phyloP scores from a whole-genome alignment of 64 coral and sea anemone species.

The Platygyra sinensis region DNA sequence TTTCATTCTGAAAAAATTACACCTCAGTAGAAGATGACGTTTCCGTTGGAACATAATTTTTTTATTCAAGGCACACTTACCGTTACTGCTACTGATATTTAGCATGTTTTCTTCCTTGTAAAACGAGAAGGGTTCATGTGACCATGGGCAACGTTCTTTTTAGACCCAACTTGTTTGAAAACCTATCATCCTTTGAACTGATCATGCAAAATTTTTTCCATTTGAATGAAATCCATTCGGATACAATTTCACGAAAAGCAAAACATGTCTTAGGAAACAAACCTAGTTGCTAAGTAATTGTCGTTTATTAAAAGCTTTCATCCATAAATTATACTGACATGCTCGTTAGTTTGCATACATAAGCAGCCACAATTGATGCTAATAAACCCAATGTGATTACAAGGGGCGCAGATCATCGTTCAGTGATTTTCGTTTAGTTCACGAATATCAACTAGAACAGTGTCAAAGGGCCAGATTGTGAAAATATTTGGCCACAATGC shows the following conservation, averaged over 20 bases:
- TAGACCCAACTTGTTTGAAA: not conserved
- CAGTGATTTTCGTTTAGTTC: too few relatives aligned
- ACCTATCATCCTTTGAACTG: not conserved
- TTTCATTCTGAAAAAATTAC: not conserved
- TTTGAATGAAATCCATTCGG: not conserved
- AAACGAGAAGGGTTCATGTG: not conserved
- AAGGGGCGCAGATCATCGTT: too few relatives aligned
- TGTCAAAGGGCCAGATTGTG: too few relatives aligned
- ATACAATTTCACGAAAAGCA: not conserved
- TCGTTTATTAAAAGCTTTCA: not conserved
- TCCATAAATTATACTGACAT: not conserved
- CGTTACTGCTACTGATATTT: not conserved
- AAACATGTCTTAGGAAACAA: not conserved
- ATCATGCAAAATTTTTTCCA: not conserved
- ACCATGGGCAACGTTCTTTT: not conserved
- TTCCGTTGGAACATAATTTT: not conserved
- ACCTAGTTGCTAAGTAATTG: not conserved
- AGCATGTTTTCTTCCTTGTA: not conserved
- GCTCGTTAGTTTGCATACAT: not conserved
- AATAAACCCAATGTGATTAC: not conserved
- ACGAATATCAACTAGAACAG: too few relatives aligned
- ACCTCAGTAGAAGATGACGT: not conserved
- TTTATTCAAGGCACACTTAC: not conserved
- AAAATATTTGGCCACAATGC: too few relatives aligned
- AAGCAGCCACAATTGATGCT: not conserved